Conservation (phyloP, 92 coral and sea anemone genomes). For the Plumapathes pennacea region DNA sequence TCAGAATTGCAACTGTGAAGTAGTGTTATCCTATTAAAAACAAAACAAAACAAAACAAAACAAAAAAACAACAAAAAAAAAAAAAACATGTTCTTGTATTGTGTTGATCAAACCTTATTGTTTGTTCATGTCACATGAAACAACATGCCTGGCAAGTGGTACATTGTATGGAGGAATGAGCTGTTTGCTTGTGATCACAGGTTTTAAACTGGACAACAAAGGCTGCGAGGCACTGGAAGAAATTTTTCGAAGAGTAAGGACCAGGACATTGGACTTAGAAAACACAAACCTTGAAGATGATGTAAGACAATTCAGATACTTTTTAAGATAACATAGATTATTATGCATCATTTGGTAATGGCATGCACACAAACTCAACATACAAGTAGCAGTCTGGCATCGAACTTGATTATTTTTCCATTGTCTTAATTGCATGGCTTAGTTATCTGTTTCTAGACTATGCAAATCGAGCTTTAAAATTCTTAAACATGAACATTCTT, state of each 20-base stretch:
- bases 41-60: neutral
- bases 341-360: too few relatives aligned
- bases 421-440: neutral
- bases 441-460: too few relatives aligned
- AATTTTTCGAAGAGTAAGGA: constrained; percentile 81
- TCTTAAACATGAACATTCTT: too few relatives aligned
- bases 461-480: too few relatives aligned
- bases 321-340: neutral
- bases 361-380: too few relatives aligned
- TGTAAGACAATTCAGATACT: constrained; percentile 48
- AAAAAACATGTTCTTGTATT: neutral
- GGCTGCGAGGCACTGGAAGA: constrained; percentile 93
- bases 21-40: neutral
- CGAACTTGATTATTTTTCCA: neutral
- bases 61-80: neutral
- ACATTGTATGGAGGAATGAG: too few relatives aligned
- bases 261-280: constrained; percentile 86
- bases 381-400: too few relatives aligned
- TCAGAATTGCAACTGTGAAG: neutral
- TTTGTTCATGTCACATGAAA: too few relatives aligned
- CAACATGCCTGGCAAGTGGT: too few relatives aligned
- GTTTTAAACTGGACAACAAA: constrained; percentile 75
- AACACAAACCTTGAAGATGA: constrained; percentile 96
- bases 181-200: constrained; percentile 17
- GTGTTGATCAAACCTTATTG: too few relatives aligned